Evolutionary conservation across 2,797 vertebrate species (phyloP), one percentile per base, ranked within the genome.

Genomic region (Thunnus albacares): DNA sequence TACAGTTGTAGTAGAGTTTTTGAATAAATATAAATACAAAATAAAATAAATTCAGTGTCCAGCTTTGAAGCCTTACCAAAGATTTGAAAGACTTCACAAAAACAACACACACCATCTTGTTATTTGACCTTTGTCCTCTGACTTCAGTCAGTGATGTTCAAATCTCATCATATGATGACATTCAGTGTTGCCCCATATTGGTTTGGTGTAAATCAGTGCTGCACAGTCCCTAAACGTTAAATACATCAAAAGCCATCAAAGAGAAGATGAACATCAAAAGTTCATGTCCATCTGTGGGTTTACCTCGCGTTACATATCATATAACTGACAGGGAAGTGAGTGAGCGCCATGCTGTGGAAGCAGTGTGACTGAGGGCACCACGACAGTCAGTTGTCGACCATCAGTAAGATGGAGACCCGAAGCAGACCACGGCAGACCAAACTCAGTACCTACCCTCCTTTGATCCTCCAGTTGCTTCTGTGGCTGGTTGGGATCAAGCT

Each of bases 401-500:
- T 69, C 65, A 47, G 69, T 80, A 57, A 52, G 83, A 77, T 14
- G 85, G 71, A 51, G 33, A 63, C 64, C 52, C 45, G 71, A 45
- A 79, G 61, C 82, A 79, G 70, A 86, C 71, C 86, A 68, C 73
- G 57, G 77, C 75, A 79, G 80, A 85, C 79, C 75, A 75, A 83
- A 85, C 66, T 61, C 33, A 64, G 74, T 97, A 99, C 98, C 59
- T 99, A 99, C 98, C 98, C 98, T 96, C 95, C 95, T 97, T 84
- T 98, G 96, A 95, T 99, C 98, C 94, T 99, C 98, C 97, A 98
- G 96, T 86, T 98, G 97, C 95, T 98, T 98, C 97, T 97, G 96
- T 18, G 97, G 97, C 93, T 96, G 97, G 94, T 94, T 98, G 93
- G 97, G 97, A 94, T 98, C 98, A 95, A 97, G 94, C 91, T 99